Conservation (phyloP, 2,888 invertebrate genomes). For the Allygus modestus region DNA sequence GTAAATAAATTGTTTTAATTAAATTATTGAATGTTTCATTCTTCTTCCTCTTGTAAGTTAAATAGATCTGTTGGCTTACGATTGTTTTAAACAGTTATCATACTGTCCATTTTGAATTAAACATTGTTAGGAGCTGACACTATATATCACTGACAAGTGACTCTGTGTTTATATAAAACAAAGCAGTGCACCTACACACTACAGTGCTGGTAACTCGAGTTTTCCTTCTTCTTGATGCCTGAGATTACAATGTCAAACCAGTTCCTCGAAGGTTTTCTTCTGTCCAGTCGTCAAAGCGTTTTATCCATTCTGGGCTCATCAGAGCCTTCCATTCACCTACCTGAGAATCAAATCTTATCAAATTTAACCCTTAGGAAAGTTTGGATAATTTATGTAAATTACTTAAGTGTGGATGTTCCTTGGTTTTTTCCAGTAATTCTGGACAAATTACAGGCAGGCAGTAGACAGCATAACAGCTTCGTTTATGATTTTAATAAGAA, state of each 20-base stretch:
- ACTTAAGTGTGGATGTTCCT: not conserved
- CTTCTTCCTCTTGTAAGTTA: not conserved
- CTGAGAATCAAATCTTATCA: slow-evolving; percentile 57
- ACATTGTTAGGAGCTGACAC: no score
- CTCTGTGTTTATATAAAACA: no score
- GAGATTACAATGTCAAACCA: slow-evolving; percentile 72
- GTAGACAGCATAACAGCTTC: not conserved
- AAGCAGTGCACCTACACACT: not conserved
- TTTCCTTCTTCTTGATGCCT: not conserved
- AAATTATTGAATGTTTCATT: not conserved
- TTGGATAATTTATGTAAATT: not conserved
- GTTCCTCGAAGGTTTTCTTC: slow-evolving; percentile 72
- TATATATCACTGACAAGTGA: no score
- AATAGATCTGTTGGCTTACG: no score
- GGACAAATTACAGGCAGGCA: not conserved
- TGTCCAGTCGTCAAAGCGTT: slow-evolving; percentile 76
- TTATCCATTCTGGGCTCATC: slow-evolving; percentile 73
- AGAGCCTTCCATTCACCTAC: slow-evolving; percentile 74
- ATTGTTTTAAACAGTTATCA: no score
- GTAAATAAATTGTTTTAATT: not conserved
- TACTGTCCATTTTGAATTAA: no score
- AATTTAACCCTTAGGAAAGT: not conserved
- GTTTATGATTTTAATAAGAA: no score
- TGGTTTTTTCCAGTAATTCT: not conserved
- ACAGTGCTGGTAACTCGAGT: slow-evolving; percentile 14